phyloP scores from a whole-genome alignment of 2,113 vertebrate species.

The Perca flavescens region DNA sequence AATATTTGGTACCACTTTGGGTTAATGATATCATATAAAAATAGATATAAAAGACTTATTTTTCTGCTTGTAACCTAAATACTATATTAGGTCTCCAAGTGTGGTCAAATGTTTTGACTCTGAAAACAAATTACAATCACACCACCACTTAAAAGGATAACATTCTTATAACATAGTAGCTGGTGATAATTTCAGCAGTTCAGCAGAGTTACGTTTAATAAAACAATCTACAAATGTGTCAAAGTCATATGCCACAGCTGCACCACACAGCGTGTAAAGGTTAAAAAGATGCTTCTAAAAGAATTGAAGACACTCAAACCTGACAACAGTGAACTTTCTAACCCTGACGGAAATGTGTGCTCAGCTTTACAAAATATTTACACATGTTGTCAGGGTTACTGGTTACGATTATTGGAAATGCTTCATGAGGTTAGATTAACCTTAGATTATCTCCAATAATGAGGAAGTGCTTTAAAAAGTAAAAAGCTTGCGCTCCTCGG shows the following conservation, averaged over 20 bases:
- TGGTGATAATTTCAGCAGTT: not conserved
- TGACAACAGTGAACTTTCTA: not conserved
- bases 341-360: not conserved
- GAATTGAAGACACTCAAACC: not conserved
- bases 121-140: not conserved
- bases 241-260: constrained; percentile 4
- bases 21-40: not conserved
- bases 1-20: not conserved
- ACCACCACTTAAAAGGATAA: constrained; percentile 1
- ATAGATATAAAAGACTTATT: not conserved
- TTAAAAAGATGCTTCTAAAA: not conserved
- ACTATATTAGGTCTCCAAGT: constrained; percentile 1
- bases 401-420: not conserved
- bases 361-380: not conserved
- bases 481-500: not conserved
- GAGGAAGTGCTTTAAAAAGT: not conserved
- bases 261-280: not conserved
- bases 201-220: not conserved
- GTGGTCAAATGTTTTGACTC: not conserved
- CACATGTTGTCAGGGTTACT: not conserved
- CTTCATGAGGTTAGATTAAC: not conserved
- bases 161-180: constrained; percentile 15
- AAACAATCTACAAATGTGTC: constrained; percentile 16
- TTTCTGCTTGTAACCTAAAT: not conserved
- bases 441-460: not conserved